Conservation (phyloP, 2,113 vertebrate species). For the Actenoides hombroni region DNA sequence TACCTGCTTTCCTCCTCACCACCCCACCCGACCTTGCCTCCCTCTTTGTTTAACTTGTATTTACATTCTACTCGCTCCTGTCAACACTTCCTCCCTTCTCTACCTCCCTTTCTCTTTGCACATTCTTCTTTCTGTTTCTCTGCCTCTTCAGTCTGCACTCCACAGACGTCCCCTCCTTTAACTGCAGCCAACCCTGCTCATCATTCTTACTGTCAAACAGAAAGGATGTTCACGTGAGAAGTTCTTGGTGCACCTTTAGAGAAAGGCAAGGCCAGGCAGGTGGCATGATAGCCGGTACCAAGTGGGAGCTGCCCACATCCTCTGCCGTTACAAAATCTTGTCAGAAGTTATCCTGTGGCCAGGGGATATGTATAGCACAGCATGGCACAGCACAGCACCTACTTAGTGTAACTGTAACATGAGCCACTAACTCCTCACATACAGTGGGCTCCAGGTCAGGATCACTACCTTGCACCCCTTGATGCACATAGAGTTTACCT, state of each 20-base stretch:
- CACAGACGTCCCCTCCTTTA: neutral
- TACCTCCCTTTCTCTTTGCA: neutral
- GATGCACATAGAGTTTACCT: neutral
- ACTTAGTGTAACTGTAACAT: neutral
- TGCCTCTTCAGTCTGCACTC: neutral
- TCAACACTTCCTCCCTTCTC: too few species aligned
- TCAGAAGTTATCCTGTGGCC: neutral
- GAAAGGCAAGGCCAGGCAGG: neutral
- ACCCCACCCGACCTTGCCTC: neutral
- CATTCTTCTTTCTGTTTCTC: neutral
- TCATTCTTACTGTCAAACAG: neutral
- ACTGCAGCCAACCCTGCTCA: too few species aligned
- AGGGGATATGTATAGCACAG: neutral
- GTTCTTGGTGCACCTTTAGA: neutral
- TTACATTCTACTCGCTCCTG: neutral
- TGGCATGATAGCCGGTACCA: fast-evolving
- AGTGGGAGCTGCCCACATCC: neutral
- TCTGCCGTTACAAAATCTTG: fast-evolving
- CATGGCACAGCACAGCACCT: neutral
- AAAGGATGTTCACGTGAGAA: neutral
- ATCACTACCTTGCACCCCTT: neutral
- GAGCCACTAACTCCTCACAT: neutral
- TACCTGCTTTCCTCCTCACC: neutral
- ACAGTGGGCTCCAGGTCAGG: neutral
- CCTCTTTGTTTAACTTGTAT: neutral